phyloP scores from a whole-genome alignment of 2,113 vertebrate genomes.

The Zootoca vivipara region DNA sequence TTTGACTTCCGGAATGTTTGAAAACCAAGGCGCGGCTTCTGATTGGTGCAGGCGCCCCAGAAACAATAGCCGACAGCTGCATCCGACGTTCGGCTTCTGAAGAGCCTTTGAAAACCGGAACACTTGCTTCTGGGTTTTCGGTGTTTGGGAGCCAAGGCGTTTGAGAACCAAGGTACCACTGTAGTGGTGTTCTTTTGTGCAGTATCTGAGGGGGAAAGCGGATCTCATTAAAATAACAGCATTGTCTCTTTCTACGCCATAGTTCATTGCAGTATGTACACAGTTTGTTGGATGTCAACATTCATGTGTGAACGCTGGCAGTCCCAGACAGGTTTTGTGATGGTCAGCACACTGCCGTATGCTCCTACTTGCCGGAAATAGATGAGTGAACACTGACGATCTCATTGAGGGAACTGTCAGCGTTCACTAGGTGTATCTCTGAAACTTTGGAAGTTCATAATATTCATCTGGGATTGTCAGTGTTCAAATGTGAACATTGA shows the following conservation, averaged over 20 bases:
- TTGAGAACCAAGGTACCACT: no score
- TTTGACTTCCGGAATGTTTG: no score
- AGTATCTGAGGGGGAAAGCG: conserved; percentile 17
- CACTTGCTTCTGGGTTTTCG: no score
- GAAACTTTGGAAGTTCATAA: background rate
- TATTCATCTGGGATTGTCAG: background rate
- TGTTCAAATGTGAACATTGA: background rate
- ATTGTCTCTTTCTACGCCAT: background rate
- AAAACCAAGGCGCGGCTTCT: no score
- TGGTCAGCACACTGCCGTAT: background rate
- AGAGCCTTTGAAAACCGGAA: no score
- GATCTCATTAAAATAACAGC: background rate
- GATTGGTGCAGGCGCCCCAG: no score
- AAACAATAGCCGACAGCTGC: no score
- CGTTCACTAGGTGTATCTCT: background rate
- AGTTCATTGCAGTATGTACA: background rate
- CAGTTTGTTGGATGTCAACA: background rate
- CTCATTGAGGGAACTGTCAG: background rate
- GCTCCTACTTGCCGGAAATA: background rate
- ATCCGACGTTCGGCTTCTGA: no score
- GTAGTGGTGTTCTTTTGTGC: background rate
- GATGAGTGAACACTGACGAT: background rate
- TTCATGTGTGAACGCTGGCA: background rate
- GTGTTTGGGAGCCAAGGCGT: no score
- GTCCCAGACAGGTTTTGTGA: background rate